Evolutionary conservation across 2,113 vertebrate genomes (phyloP), one percentile per base, ranked within the genome.

Genomic region (Siniperca knerii): DNA sequence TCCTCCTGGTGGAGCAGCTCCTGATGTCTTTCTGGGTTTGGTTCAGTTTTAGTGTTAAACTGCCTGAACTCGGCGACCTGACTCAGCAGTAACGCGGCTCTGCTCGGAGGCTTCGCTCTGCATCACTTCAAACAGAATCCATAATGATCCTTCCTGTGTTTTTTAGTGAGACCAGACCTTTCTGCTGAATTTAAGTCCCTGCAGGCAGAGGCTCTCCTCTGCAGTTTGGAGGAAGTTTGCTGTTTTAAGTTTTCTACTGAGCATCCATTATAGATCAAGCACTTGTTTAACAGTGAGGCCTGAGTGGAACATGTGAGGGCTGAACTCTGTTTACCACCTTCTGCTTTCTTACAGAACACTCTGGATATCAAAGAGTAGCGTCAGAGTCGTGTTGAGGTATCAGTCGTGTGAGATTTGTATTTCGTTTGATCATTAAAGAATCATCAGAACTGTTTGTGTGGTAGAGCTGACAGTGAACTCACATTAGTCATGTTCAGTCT

Each of bases 101-200:
- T 58, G 83, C 83, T 83, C 15, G 3, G 46, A 82, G 75, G 64
- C 46, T 74, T 18, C 13, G 12, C 52, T 25, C 54, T 75, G 80
- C 80, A 20, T 64, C 57, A 33, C 70, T 83, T 89, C 83, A 83
- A 86, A 89, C 80, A 69, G 87, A 86, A 76, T 86, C 29, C 10
- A 0, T 81, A 52, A 83, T 64, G 48, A 86, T 13, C 37, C 40
- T 20, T 46, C 48, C 33, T 12, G 48, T n/a, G n/a, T 73, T 44
- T 16, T 55, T 54, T 65, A 44, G n/a, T 1, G 48, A 66, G 46
- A 42, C 57, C 46, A n/a, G 48, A 52, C 5, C 16, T 44, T 76
- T 72, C 60, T 84, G 77, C 86, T 64, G 58, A 44, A 23, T 18
- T 42, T 0, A 18, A 15, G 44, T 4, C 66, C 11, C 82, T 75